Base-by-base conservation (phyloP, 2,113 vertebrate genomes). In the Gavia stellata region DNA sequence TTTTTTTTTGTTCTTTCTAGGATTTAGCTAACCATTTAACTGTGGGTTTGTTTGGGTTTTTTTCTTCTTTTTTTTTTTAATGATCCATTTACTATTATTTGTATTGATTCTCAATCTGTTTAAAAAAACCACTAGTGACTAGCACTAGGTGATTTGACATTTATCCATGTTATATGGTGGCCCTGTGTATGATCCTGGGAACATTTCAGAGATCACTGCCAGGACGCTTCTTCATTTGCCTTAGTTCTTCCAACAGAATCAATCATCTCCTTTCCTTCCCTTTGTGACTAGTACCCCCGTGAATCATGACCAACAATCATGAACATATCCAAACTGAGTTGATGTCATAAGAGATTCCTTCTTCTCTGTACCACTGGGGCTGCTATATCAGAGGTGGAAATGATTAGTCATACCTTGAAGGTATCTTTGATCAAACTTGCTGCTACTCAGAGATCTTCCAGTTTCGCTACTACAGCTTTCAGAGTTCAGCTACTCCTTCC, bases 21-120 rank as follows among this genome's bases (percentile, higher is more conserved):
- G 25, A 59, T 55, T 85, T 70, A 58, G 3, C 9, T 33, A 8
- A 42, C 18, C 20, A 34, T 59, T 91, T 80, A 42, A 82, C 38
- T 45, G 6, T 25, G 12, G 4, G 7, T 1, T 26, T 33, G 1
- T 23, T 34, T 19, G 4, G 7, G 4, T 25, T 26, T 31, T 50
- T 72, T 77, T 50, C 5, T 1, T 8, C 4, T 45, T 42, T 7
- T 65, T 63, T 87, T 65, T 49, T 4, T 61, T 53, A 50, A 72
- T n/a, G 11, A n/a, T 40, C 5, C 4, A 20, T 65, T 78, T 52
- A 42, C 14, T 56, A 40, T 59, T 72, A 25, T 34, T 56, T 73
- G 4, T 6, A 66, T 70, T 70, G 20, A 44, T 78, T 71, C 5
- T 34, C 45, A 61, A 19, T 52, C 29, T 87, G 15, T 73, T 92